Evolutionary conservation across 1,140 invertebrate species (phyloP), one percentile per base, ranked within the genome.

Genomic region (Drosophila azteca): DNA sequence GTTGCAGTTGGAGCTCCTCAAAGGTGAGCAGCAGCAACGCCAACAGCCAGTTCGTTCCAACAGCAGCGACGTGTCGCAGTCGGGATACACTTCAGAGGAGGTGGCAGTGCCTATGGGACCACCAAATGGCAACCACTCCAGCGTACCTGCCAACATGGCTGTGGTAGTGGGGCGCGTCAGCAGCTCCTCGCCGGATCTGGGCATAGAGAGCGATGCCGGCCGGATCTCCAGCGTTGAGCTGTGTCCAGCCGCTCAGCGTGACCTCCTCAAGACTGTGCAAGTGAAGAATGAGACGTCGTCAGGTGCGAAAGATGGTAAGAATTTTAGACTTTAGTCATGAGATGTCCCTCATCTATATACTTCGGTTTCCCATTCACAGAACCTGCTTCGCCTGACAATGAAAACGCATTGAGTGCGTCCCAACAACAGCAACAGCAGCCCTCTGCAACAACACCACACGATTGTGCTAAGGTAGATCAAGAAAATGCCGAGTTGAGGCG

Each of bases 161-260:
- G 90, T 87, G 15, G 69, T 73, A 7, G 89, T 90, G 9, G 76
- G 92, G 26, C 77, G 90, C 1, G 69, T 92, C 4, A 90, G 88
- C 2, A 95, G 94, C 77, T 94, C 94, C 39, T 95, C 95, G 2
- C 95, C 95, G 1, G 95, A 95, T 92, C 92, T 96, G 50, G 95
- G 95, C 3, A 95, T 96, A 51, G 95, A 95, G 82, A 95, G 95
- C 77, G 95, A 95, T 75, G 92, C 93, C 3, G 93, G 94, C 22
- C 90, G 93, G 26, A 93, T 93, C 59, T 93, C 93, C 0, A 94
- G 93, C 72, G 91, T 94, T 35, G 93, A 94, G 26, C 31, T 91
- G 8, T 77, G 35, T 39, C 0, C 88, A 0, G 79, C 65, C 45
- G 58, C 82, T 5, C 90, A 90, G 22, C 79, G 67, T 22, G 52